Base-by-base conservation (phyloP, 1,140 invertebrate species). In the Cepaea nemoralis region DNA sequence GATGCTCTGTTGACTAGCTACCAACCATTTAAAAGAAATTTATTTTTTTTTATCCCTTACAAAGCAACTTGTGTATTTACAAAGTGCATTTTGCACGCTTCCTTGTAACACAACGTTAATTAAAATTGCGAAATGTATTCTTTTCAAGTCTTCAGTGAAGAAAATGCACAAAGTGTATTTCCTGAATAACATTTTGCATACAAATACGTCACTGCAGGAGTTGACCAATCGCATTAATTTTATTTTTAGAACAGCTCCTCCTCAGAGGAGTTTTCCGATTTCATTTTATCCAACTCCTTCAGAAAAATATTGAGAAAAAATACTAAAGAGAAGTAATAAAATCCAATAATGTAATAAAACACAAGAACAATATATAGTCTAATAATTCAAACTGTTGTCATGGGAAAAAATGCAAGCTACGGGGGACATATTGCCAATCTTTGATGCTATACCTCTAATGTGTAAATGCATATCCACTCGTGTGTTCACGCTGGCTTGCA, bases 401-500 rank as follows among this genome's bases (percentile, higher is more conserved):
- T 40, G 0, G 5, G 0, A 12, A 31, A 6, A 63, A 63, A 63
- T 31, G 16, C 33, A 22, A 24, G 19, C 40, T 70, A 5, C 40
- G 40, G 22, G 22, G 1, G 0, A 70, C 24, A 40, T 5, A 27
- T 70, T 39, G 2, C 12, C 27, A 39, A 37, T 40, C 40, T 70
- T 70, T n/a, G 40, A 70, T 39, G 40, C 8, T 40, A 8, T 22
- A 70, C 40, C 40, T 40, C 69, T 22, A 70, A 70, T 40, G 40
- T n/a, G 22, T 70, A 75, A 50, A 75, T 75, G 40, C 42, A 48
- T 19, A 75, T 33, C 66, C 35, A 35, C 1, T 67, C 59, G 40
- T 78, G 77, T 78, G 37, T 78, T 78, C 77, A 78, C 77, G 66
- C 77, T 69, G 66, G 66, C 77, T 69, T 69, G 77, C 77, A 78